Percentiles rank a stretch among this genome's conserved stretches.
Conservation (phyloP, 2,113 vertebrate species). For the Hemibagrus wyckioides region DNA sequence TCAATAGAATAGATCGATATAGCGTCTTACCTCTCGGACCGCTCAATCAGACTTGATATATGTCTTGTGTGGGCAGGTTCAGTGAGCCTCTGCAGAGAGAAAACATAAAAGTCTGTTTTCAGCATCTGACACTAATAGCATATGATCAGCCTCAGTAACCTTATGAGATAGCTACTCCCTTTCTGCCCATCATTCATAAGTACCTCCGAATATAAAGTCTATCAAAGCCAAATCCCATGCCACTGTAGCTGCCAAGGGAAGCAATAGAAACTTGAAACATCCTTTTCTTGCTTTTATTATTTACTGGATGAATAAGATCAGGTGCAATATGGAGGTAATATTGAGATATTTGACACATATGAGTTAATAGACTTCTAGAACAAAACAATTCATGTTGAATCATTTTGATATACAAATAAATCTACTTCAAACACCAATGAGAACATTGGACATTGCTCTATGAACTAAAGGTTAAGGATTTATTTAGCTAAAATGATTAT, state of each 20-base stretch:
- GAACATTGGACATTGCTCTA: neutral
- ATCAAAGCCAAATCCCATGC: slow-evolving; percentile 39
- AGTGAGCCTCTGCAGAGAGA: slow-evolving; percentile 52
- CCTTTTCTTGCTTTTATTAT: slow-evolving; percentile 26
- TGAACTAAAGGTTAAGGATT: neutral
- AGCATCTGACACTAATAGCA: slow-evolving; percentile 51
- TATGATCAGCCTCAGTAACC: slow-evolving; percentile 46
- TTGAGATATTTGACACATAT: neutral
- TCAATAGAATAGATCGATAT: slow-evolving; percentile 51
- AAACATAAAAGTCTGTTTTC: slow-evolving; percentile 67
- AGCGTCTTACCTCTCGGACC: slow-evolving; percentile 61
- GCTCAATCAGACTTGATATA: slow-evolving; percentile 55
- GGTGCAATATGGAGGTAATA: neutral
- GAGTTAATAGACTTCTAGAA: neutral
- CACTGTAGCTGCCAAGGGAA: slow-evolving; percentile 25
- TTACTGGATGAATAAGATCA: neutral
- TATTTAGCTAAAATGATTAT: neutral
- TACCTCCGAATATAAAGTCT: slow-evolving; percentile 46
- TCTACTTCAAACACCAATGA: neutral
- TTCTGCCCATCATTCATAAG: slow-evolving; percentile 44
- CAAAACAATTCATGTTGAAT: neutral
- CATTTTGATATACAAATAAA: neutral
- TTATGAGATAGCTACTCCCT: slow-evolving; percentile 40
- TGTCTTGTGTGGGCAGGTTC: slow-evolving; percentile 55
- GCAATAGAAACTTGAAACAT: slow-evolving; percentile 36